These are phyloP conservation scores for Hippocampus comes DNA, from an alignment of 2,113 vertebrate genomes.

Conservation along the genomic window DNA sequence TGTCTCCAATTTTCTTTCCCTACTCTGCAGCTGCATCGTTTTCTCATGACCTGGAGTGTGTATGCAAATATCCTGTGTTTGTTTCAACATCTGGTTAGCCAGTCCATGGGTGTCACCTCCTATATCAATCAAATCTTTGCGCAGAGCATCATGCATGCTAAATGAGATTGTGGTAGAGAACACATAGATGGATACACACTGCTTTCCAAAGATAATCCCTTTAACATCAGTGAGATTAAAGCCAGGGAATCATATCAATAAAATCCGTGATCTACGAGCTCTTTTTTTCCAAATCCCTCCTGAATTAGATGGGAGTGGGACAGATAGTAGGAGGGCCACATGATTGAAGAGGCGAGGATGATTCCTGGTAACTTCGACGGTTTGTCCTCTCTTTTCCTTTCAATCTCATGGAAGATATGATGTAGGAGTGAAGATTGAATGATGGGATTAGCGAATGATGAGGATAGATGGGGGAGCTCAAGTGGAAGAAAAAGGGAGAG, in stretches of 20 bases:
- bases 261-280: constrained; percentile 42
- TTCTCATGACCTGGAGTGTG: constrained; percentile 22
- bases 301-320: constrained; percentile 41
- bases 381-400: constrained; percentile 16
- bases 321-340: constrained; percentile 41
- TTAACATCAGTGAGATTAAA: constrained; percentile 62
- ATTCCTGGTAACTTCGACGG: constrained; percentile 6
- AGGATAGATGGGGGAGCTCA: background rate
- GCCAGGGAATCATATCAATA: constrained; percentile 43
- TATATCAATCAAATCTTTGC: constrained; percentile 57
- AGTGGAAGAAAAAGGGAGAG: background rate
- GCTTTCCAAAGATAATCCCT: constrained; percentile 57
- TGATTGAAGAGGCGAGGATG: constrained; percentile 20
- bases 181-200: constrained; percentile 34
- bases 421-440: background rate
- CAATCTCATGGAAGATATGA: constrained; percentile 2
- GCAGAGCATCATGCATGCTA: constrained; percentile 34
- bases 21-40: constrained; percentile 14
- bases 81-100: constrained; percentile 34
- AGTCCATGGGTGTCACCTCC: constrained; percentile 36
- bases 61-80: constrained; percentile 44
- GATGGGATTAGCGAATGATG: background rate
- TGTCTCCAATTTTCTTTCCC: constrained; percentile 1
- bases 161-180: constrained; percentile 45
- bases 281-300: constrained; percentile 40